These are phyloP conservation scores for Tragelaphus oryx DNA, from an alignment of 2,797 vertebrate genomes.

Conservation along the genomic window DNA sequence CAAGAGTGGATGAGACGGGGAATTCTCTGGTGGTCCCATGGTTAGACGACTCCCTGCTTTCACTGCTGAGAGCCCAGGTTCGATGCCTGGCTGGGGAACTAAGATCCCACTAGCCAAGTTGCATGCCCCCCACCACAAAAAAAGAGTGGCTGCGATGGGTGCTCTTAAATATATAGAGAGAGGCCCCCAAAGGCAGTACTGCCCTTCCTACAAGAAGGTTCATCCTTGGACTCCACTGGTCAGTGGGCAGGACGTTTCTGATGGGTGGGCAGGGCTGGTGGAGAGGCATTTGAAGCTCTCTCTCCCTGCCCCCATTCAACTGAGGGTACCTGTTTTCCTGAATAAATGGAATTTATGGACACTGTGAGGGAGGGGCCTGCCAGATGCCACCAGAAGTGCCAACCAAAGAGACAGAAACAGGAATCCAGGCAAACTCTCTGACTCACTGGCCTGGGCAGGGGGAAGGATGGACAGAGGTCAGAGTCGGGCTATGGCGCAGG, in stretches of 20 bases:
- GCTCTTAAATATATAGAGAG: no score
- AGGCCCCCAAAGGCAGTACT: rapidly evolving
- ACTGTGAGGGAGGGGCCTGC: background rate
- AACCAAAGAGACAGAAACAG: background rate
- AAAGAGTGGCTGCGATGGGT: no score
- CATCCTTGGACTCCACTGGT: no score
- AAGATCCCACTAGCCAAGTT: background rate
- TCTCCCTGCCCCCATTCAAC: background rate
- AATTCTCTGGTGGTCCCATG: background rate
- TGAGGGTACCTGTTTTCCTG: background rate
- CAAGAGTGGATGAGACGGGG: rapidly evolving
- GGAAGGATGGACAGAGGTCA: conserved; percentile 6
- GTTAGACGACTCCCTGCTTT: background rate
- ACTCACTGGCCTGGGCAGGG: background rate
- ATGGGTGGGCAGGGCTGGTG: background rate
- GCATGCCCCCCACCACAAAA: background rate
- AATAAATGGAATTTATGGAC: background rate
- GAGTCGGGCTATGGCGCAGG: background rate
- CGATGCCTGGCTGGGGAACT: background rate
- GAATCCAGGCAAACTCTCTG: background rate
- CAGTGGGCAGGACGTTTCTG: background rate
- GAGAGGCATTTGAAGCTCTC: background rate
- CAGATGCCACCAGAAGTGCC: background rate
- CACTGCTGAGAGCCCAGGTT: background rate
- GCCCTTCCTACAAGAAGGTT: background rate